These are phyloP conservation scores for Vombatus ursinus DNA, from an alignment of 2,113 vertebrate genomes.

Conservation along the genomic window DNA sequence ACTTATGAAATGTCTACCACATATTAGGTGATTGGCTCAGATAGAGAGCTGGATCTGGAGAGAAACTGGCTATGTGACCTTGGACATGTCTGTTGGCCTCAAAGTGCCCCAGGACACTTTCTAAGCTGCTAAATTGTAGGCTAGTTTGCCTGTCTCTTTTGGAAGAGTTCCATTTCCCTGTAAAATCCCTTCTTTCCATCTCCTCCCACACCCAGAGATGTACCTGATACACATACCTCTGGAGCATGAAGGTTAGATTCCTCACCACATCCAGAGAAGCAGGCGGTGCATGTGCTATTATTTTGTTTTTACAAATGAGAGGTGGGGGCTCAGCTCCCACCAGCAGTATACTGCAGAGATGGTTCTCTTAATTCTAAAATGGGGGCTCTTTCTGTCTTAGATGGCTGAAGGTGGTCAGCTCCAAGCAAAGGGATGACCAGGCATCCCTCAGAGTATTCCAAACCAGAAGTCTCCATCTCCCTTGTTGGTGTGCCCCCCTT, in stretches of 20 bases:
- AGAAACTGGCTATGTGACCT: not conserved
- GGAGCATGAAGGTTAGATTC: not conserved
- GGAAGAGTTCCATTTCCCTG: not conserved
- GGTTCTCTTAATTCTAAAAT: not conserved
- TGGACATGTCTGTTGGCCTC: not conserved
- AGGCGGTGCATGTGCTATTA: not conserved
- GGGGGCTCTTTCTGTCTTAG: not conserved
- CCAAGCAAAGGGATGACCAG: not conserved
- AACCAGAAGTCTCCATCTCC: not conserved
- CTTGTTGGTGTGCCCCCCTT: not conserved
- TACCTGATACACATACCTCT: not conserved
- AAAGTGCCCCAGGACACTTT: not conserved
- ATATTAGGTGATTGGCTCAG: not conserved
- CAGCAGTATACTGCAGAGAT: not conserved
- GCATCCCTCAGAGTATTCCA: not conserved
- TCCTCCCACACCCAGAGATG: not conserved
- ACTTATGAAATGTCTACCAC: not conserved
- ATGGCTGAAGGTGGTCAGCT: not conserved
- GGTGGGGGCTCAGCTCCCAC: not conserved
- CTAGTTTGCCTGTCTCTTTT: not conserved
- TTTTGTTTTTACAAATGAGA: not conserved
- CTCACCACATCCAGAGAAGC: not conserved
- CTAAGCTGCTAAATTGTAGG: not conserved
- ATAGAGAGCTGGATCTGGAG: not conserved
- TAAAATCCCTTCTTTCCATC: not conserved